These are phyloP conservation scores for Chaetophractus vellerosus DNA, from an alignment of 2,797 vertebrate genomes.

Conservation along the genomic window DNA sequence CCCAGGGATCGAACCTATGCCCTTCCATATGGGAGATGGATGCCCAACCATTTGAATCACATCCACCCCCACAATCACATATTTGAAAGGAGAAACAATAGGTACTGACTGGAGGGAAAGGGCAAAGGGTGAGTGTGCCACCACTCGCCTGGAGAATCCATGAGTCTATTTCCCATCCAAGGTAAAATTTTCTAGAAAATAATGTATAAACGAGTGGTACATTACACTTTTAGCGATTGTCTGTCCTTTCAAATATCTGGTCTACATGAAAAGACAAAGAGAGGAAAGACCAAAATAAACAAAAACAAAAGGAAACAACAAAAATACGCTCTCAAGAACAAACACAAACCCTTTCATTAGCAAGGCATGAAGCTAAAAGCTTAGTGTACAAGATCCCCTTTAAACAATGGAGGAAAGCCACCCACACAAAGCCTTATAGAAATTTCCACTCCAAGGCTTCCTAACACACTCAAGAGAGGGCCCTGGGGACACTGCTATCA, in stretches of 20 bases:
- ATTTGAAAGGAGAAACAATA: too few relatives aligned
- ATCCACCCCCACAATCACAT: too few relatives aligned
- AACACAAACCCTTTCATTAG: slow-evolving; percentile 79
- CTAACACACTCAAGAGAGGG: slow-evolving; percentile 79
- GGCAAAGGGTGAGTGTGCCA: too few relatives aligned
- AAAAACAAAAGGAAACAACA: slow-evolving; percentile 27
- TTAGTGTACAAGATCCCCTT: slow-evolving; percentile 80
- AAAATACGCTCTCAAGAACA: slow-evolving; percentile 51
- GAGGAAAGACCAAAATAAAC: slow-evolving; percentile 90
- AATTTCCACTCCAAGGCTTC: slow-evolving; percentile 71
- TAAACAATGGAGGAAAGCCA: slow-evolving; percentile 70
- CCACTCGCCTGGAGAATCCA: too few relatives aligned
- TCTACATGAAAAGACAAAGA: slow-evolving; percentile 91
- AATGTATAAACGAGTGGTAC: slow-evolving; percentile 88
- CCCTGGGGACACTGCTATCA: background rate
- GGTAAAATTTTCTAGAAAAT: slow-evolving; percentile 86
- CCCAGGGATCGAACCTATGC: too few relatives aligned
- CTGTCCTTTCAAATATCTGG: slow-evolving; percentile 93
- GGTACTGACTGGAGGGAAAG: too few relatives aligned
- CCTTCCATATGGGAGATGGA: too few relatives aligned
- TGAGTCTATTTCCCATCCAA: slow-evolving; percentile 85
- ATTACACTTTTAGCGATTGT: slow-evolving; percentile 91
- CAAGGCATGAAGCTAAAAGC: slow-evolving; percentile 88
- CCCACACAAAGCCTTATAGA: slow-evolving; percentile 77
- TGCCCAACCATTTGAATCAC: too few relatives aligned